Conservation (phyloP, 2,797 vertebrate species). For the Triplophysa bombifrons region DNA sequence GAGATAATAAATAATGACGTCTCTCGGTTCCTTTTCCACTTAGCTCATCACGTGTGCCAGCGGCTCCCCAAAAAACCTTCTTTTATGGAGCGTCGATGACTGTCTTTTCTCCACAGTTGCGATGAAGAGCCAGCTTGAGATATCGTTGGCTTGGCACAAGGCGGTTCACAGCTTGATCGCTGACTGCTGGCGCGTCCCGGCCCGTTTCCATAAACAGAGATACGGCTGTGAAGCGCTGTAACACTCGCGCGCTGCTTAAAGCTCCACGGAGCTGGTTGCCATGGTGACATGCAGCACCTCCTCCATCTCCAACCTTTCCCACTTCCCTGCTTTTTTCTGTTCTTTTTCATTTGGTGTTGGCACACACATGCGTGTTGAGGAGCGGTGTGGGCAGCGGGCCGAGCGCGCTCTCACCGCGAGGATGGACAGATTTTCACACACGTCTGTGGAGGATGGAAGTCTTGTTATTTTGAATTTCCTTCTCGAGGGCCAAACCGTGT, state of each 20-base stretch:
- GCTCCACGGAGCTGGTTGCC: constrained; percentile 62
- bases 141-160: constrained; percentile 50
- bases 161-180: constrained; percentile 60
- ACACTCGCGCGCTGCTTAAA: constrained; percentile 62
- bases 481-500: constrained; percentile 38
- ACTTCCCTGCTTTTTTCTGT: background rate
- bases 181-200: constrained; percentile 60
- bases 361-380: constrained; percentile 34
- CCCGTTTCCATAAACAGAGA: constrained; percentile 65
- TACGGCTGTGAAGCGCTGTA: constrained; percentile 61
- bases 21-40: background rate
- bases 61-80: constrained; percentile 47
- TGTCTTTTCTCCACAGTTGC: constrained; percentile 33
- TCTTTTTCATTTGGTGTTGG: constrained; percentile 36
- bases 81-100: constrained; percentile 25
- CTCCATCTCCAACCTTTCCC: constrained; percentile 29
- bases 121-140: constrained; percentile 54
- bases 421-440: constrained; percentile 55
- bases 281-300: constrained; percentile 56
- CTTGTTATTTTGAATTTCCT: constrained; percentile 56
- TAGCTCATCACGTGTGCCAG: constrained; percentile 2
- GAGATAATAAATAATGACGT: constrained; percentile 28
- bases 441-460: constrained; percentile 28
- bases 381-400: constrained; percentile 44
- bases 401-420: constrained; percentile 38